Evolutionary conservation across 2,888 invertebrate species (phyloP), one percentile per base, ranked within the genome.

Genomic region (Aphelenchoides bicaudatus): DNA sequence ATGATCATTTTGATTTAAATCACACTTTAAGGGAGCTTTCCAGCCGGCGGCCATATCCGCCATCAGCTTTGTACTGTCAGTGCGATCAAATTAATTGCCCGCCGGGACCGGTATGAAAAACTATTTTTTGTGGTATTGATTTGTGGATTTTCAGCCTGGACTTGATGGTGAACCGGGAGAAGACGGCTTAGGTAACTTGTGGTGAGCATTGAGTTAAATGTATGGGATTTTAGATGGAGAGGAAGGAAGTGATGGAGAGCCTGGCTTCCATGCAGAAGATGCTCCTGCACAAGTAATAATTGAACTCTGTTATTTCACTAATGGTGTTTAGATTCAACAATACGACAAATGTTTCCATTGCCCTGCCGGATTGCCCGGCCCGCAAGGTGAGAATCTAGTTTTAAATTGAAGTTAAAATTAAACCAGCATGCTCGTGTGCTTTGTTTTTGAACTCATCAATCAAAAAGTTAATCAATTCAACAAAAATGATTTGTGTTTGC

Each of bases 291-390:
- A 71, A 56, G 62, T 65, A 25, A 64, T 69, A 56, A n/a, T n/a
- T n/a, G n/a, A n/a, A n/a, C n/a, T n/a, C n/a, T n/a, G n/a, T n/a
- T n/a, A n/a, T n/a, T n/a, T n/a, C n/a, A n/a, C n/a, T n/a, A n/a
- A n/a, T n/a, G n/a, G n/a, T n/a, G 70, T 70, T 10, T 71, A 72
- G 53, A 65, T 66, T 19, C 71, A 71, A 56, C 71, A 73, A 46
- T 71, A 66, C 65, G 73, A 67, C 5, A 66, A 66, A 50, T 73
- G 73, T 64, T 73, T 73, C 71, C 69, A 63, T 27, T 73, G 73
- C 62, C 73, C 73, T 16, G 59, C 59, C 34, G 72, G 72, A 52
- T 67, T 63, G 31, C 58, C 67, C 51, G 68, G 65, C 46, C 56
- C 56, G 6, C 56, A 43, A 5, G 59, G 47, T 38, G 27, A 2